A percentile compares a stretch with the other conserved stretches of the same genome.
phyloP scores from a whole-genome alignment of 2,888 invertebrate genomes.

The Ornithoptera alexandrae region DNA sequence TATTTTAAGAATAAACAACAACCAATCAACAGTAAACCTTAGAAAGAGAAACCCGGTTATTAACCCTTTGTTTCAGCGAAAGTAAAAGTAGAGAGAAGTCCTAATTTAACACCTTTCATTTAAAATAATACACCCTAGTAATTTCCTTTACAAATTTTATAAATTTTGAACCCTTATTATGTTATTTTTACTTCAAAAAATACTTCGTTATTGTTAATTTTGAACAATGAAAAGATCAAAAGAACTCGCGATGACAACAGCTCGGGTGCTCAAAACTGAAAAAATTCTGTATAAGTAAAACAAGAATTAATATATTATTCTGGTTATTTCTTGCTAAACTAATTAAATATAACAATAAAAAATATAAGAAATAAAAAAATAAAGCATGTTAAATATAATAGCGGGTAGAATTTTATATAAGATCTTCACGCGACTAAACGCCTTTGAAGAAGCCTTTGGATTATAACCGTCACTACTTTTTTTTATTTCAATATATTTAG shows the following conservation, averaged over 20 bases:
- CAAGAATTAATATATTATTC: not conserved
- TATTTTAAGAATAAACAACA: not conserved
- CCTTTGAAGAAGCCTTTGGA: too few species aligned
- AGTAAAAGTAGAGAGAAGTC: constrained; percentile 54
- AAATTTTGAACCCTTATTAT: not conserved
- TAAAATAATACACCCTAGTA: constrained; percentile 9
- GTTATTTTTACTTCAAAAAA: not conserved
- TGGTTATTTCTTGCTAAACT: not conserved
- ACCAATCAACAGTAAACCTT: constrained; percentile 28
- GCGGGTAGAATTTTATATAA: too few species aligned
- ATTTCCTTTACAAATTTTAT: constrained; percentile 1
- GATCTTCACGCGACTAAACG: too few species aligned
- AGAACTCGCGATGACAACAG: not conserved
- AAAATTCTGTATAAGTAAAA: not conserved
- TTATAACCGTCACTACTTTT: too few species aligned
- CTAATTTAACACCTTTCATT: constrained; percentile 10
- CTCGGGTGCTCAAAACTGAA: not conserved
- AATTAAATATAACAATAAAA: too few species aligned
- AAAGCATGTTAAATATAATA: too few species aligned
- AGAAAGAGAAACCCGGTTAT: not conserved
- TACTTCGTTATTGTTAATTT: not conserved
- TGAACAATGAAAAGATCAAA: constrained; percentile 4
- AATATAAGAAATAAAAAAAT: too few species aligned
- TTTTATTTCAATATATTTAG: too few species aligned
- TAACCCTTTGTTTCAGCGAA: constrained; percentile 53